Base-by-base conservation (phyloP, 2,888 invertebrate genomes). In the Diploptera punctata region DNA sequence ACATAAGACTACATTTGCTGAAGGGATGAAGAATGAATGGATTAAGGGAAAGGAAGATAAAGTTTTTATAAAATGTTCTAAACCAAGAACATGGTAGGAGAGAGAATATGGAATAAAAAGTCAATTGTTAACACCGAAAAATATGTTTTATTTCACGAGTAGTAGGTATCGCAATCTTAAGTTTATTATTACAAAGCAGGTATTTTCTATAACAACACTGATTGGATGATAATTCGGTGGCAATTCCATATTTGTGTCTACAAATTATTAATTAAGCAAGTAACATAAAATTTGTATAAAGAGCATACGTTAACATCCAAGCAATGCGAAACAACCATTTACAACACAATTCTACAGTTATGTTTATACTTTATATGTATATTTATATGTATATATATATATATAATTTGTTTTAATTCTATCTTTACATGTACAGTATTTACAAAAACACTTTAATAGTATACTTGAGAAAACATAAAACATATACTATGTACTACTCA, bases 101-200 rank as follows among this genome's bases (percentile, higher is more conserved):
- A 52, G 19, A 52, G 21, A 18, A 9, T 1, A 7, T 52, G 19
- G 24, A 67, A 19, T 31, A 49, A 67, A 49, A 19, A 16, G 19
- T 9, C 9, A 9, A 29, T 4, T 18, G 7, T 67, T 43, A 69
- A 69, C 69, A 69, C 69, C 69, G 69, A 69, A 69, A 69, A 69
- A 69, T 69, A 69, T 69, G 26, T 69, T 65, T 69, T 69, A 69
- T 69, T 68, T 69, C 19, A 69, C 44, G 60, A 69, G 60, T 65
- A 65, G 44, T 47, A 9, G 47, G 65, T 65, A 65, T 65, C 29
- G 57, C 29, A 57, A 13, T 1, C 29, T 57, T 57, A 57, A 52
- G n/a, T 21, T 26, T 24, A 57, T 52, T 47, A 52, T 29, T 57
- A 57, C 57, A 57, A 57, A 57, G 57, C 57, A 57, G 57, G 29